A percentile compares a stretch with the other conserved stretches of the same genome.
These are phyloP conservation scores for Ectemnius continuus DNA, from an alignment of 2,888 invertebrate genomes.

Conservation along the genomic window DNA sequence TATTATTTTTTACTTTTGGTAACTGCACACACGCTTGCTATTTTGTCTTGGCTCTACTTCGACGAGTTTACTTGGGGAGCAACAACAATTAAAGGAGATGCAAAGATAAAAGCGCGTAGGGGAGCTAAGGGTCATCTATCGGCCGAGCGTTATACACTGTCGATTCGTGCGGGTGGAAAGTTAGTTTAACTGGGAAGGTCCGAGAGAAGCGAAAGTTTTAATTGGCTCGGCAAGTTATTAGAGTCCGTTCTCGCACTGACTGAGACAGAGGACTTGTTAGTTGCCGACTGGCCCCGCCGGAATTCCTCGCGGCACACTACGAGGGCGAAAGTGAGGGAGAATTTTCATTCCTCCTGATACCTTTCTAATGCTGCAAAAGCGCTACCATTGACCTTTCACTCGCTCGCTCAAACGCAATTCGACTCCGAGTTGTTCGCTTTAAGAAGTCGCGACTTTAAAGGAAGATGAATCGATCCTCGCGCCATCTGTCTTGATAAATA, in stretches of 20 bases:
- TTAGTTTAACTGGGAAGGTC: slow-evolving; percentile 53
- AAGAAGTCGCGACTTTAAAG: no score
- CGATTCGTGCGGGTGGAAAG: slow-evolving; percentile 52
- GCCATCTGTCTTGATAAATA: no score
- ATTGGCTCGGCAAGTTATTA: slow-evolving; percentile 59
- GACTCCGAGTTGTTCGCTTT: no score
- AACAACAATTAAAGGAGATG: neutral
- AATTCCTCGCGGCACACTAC: slow-evolving; percentile 31
- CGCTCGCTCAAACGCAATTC: no score
- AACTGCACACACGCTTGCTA: no score
- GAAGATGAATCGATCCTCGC: no score
- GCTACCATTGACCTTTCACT: no score
- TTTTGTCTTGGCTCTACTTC: no score
- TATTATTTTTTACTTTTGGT: no score
- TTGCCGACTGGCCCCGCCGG: neutral
- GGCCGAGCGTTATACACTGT: slow-evolving; percentile 18
- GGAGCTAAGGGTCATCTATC: slow-evolving; percentile 48
- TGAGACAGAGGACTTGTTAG: slow-evolving; percentile 58
- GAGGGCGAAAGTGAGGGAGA: slow-evolving; percentile 28
- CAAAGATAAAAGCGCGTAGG: slow-evolving; percentile 40
- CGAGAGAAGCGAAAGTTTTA: slow-evolving; percentile 52
- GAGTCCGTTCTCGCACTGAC: slow-evolving; percentile 34
- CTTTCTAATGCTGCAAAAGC: neutral
- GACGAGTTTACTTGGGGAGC: neutral
- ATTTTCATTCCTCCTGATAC: slow-evolving; percentile 34